These are phyloP conservation scores for Psittacus erithacus DNA, from an alignment of 2,113 vertebrate species.

Conservation along the genomic window DNA sequence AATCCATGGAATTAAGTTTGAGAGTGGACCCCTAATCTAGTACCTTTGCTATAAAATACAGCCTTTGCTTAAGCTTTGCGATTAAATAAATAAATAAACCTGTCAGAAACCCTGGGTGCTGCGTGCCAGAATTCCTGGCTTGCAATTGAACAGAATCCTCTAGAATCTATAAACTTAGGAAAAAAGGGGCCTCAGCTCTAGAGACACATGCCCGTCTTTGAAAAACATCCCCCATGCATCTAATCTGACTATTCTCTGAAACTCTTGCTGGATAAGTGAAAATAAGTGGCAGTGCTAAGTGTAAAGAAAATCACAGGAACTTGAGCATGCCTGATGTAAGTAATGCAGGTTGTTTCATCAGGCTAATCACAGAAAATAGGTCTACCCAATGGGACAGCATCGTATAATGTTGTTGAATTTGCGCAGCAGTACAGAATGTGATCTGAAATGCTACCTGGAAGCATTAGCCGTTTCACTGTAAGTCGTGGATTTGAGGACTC, in stretches of 20 bases:
- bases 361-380: background rate
- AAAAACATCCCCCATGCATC: fast-evolving
- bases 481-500: background rate
- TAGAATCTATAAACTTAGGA: background rate
- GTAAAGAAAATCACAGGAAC: background rate
- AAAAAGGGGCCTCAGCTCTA: background rate
- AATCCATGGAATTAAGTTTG: background rate
- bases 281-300: fast-evolving
- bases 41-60: background rate
- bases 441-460: background rate
- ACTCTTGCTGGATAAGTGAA: fast-evolving
- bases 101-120: background rate
- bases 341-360: background rate
- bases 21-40: background rate
- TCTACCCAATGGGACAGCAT: background rate
- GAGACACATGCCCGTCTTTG: background rate
- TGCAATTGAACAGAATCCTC: background rate
- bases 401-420: background rate
- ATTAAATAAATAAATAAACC: background rate
- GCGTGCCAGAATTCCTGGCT: background rate
- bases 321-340: background rate
- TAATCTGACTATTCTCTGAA: background rate
- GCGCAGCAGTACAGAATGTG: background rate
- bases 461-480: background rate
- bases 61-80: background rate